Base-by-base conservation (phyloP, 2,113 vertebrate species). In the Grallaria varia region DNA sequence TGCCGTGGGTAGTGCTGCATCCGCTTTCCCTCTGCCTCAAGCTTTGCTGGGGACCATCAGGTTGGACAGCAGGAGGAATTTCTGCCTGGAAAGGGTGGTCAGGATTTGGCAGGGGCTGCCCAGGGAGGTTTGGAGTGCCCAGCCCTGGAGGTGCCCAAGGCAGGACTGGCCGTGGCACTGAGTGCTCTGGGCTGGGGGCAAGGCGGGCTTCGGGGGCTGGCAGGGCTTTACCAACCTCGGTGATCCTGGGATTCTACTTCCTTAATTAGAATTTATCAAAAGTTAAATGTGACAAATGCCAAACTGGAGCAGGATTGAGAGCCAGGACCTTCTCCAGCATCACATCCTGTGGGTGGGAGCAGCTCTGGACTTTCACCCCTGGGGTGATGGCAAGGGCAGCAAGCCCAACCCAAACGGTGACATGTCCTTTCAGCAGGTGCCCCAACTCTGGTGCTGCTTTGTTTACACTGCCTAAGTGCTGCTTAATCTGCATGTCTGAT, bases 401-500 rank as follows among this genome's bases (percentile, higher is more conserved):
- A 72, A 60, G 64, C 31, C 53, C 78, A 72, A 37, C 6, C 62
- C 89, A 4, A 25, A 3, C 12, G 2, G 19, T 8, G 7, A 2
- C 0, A 0, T 3, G 56, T 1, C 3, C 68, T 47, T 39, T 4
- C 69, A 81, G 84, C 67, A 37, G 6, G 0, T 1, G 4, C 78
- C 73, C 59, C 15, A 69, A 73, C 78, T 73, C 59, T 4, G 35
- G 71, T 39, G 18, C 23, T 14, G 76, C 9, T 63, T 20, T 81
- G 80, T 84, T 73, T 35, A 14, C 58, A 0, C 47, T 7, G 90
- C 87, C 53, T 55, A 9, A 69, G 80, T 4, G 82, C n/a, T 47
- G 73, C 75, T 73, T 37, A 44, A 89, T 90, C 94, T 95, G 93
- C 97, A 92, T 76, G 49, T 67, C 81, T 87, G 96, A 59, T 82